A percentile compares a stretch with the other conserved stretches of the same genome.
These are phyloP conservation scores for Sweltsa coloradensis DNA, from an alignment of 1,140 invertebrate genomes.

Conservation along the genomic window DNA sequence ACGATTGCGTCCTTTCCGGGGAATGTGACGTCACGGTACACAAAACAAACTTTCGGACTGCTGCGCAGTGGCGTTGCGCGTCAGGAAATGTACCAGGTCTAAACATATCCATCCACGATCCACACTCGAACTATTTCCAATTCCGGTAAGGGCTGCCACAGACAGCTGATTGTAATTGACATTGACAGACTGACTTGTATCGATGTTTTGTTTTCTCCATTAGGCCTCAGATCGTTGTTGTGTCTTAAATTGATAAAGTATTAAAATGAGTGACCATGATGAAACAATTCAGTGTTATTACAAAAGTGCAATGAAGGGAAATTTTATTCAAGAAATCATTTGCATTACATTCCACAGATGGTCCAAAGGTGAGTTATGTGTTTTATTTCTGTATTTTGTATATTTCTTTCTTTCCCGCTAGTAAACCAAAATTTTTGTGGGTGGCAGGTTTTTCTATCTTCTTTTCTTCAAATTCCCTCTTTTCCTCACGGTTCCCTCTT, in stretches of 20 bases:
- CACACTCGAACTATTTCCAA: not conserved
- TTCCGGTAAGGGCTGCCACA: not conserved
- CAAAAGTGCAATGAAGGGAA: conserved; percentile 5
- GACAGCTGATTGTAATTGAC: not conserved
- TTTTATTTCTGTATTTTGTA: too few species aligned
- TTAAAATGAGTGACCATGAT: conserved; percentile 12
- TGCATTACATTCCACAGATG: conserved; percentile 10
- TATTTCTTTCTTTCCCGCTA: too few species aligned
- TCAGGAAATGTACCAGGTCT: not conserved
- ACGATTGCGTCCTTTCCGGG: too few species aligned
- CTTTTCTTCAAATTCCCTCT: too few species aligned
- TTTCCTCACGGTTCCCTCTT: too few species aligned
- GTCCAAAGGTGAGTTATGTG: conserved; percentile 8
- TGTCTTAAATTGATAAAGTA: not conserved
- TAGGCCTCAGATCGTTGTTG: not conserved
- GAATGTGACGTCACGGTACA: too few species aligned
- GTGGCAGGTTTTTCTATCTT: too few species aligned
- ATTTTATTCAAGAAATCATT: conserved; percentile 11
- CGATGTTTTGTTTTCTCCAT: not conserved
- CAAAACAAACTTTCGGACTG: too few species aligned
- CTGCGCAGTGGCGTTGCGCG: too few species aligned
- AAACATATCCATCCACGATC: not conserved
- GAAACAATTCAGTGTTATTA: conserved; percentile 5
- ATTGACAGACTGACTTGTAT: not conserved
- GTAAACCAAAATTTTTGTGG: too few species aligned